Evolutionary conservation across 1,140 invertebrate genomes (phyloP), one percentile per base, ranked within the genome.

Genomic region (Drosophila jambulina): DNA sequence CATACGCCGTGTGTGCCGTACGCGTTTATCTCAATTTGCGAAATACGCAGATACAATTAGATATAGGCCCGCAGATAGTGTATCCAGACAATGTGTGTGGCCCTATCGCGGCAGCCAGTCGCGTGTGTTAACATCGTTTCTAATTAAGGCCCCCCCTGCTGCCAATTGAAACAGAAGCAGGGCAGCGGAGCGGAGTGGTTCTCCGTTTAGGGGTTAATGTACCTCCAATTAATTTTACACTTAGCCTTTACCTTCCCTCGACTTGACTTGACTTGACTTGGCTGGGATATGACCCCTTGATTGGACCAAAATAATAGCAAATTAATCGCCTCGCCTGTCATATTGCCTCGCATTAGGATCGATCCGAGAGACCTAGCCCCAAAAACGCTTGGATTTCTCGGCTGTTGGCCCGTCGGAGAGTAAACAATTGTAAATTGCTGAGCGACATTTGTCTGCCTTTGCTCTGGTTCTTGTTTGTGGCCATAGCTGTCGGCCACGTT

Each of bases 71-170:
- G 23, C 21, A 45, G 71, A 63, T 63, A 51, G 10, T 49, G 23
- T 54, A 75, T 53, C 62, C 46, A 48, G 60, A 46, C 46, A 42
- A 8, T 48, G 54, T 70, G 53, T 56, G 60, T 49, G 68, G 40
- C 40, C 40, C 32, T 56, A 46, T 57, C 49, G 6, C 27, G 25
- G 45, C 59, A 60, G 49, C 38, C 65, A 74, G 56, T 86, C 78
- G 62, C 82, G 64, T 85, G 64, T 85, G 82, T 85, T 85, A 85
- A 85, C 82, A 85, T 85, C 53, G 61, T 65, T 85, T 78, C 68
- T 78, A 85, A 85, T 85, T 85, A 81, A 81, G 46, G 13, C 32
- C 25, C 23, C n/a, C 19, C 17, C 36, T 4, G 6, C 10, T 32
- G 49, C 6, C 29, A 53, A 53, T 53, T 51, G 13, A 25, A 67